Conservation (phyloP, 2,113 vertebrate genomes). For the Corydoras maculifer region DNA sequence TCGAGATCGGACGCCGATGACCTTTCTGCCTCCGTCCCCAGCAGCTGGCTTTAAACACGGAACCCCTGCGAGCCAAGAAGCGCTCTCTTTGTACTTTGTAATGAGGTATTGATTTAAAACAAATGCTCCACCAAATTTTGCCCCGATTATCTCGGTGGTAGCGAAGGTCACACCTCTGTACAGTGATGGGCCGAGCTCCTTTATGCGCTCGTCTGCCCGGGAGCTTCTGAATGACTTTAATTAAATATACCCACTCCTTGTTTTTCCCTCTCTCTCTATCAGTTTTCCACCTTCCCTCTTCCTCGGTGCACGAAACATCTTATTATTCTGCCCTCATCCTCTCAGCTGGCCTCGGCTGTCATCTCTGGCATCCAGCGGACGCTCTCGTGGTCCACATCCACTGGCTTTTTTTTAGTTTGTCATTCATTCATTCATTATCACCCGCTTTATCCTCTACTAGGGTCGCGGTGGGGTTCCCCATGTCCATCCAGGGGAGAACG, state of each 20-base stretch:
- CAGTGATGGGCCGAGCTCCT: constrained; percentile 60
- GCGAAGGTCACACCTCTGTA: constrained; percentile 44
- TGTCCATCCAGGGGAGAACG: too few relatives aligned
- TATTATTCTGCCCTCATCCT: constrained; percentile 49
- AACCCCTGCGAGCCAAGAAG: constrained; percentile 76
- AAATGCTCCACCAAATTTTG: constrained; percentile 80
- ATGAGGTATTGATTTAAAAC: constrained; percentile 99
- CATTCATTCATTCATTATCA: too few relatives aligned
- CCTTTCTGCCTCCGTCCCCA: constrained; percentile 84
- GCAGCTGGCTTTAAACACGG: constrained; percentile 83
- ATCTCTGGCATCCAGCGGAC: not conserved
- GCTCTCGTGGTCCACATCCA: too few relatives aligned
- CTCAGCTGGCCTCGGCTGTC: constrained; percentile 27
- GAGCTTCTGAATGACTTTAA: constrained; percentile 13
- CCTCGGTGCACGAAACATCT: constrained; percentile 24
- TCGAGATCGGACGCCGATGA: constrained; percentile 90
- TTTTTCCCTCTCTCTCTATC: constrained; percentile 11
- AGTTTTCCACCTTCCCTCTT: not conserved
- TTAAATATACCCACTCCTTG: constrained; percentile 41
- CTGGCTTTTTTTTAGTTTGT: too few relatives aligned
- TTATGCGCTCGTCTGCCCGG: constrained; percentile 48
- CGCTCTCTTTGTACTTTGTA: constrained; percentile 99
- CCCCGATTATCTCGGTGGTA: constrained; percentile 39
- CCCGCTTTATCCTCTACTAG: too few relatives aligned
- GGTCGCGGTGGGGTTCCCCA: too few relatives aligned